A percentile compares a stretch with the other conserved stretches of the same genome.
These are phyloP conservation scores for Ancistrus triradiatus DNA, from an alignment of 2,113 vertebrate genomes.

Conservation along the genomic window DNA sequence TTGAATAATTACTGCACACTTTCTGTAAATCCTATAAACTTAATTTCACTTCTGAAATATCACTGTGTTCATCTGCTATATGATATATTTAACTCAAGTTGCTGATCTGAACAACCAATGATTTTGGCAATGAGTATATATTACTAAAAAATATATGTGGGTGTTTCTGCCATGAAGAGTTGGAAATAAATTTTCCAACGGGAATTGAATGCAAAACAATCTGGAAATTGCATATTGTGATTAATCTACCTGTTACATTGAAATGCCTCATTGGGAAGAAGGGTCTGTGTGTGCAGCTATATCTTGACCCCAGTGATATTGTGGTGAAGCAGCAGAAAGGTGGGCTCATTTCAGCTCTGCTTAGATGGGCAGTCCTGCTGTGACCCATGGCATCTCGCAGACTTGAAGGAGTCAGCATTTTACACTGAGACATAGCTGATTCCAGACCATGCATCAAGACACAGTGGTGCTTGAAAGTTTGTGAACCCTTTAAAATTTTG, in stretches of 20 bases:
- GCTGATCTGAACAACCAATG: too few species aligned
- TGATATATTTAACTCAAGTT: too few species aligned
- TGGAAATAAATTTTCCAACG: too few species aligned
- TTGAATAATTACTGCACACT: too few species aligned
- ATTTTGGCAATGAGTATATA: too few species aligned
- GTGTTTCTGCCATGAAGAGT: too few species aligned
- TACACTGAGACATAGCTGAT: slow-evolving; percentile 54
- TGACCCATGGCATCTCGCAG: slow-evolving; percentile 57
- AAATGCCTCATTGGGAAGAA: slow-evolving; percentile 22
- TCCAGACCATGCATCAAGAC: slow-evolving; percentile 38
- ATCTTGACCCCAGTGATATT: slow-evolving; percentile 45
- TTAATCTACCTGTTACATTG: slow-evolving; percentile 17
- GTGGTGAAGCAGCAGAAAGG: slow-evolving; percentile 70
- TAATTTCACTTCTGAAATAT: too few species aligned
- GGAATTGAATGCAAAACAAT: neutral
- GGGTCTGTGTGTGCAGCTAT: slow-evolving; percentile 19
- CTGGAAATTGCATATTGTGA: slow-evolving; percentile 1
- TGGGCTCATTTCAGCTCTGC: slow-evolving; percentile 63
- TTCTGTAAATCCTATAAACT: too few species aligned
- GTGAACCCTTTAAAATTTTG: neutral
- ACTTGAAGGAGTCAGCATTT: slow-evolving; percentile 67
- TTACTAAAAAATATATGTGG: too few species aligned
- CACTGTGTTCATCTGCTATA: too few species aligned
- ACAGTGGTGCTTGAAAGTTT: too few species aligned
- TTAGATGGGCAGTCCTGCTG: slow-evolving; percentile 54